phyloP scores from a whole-genome alignment of 2,888 invertebrate species.

The Cyaniris semiargus region DNA sequence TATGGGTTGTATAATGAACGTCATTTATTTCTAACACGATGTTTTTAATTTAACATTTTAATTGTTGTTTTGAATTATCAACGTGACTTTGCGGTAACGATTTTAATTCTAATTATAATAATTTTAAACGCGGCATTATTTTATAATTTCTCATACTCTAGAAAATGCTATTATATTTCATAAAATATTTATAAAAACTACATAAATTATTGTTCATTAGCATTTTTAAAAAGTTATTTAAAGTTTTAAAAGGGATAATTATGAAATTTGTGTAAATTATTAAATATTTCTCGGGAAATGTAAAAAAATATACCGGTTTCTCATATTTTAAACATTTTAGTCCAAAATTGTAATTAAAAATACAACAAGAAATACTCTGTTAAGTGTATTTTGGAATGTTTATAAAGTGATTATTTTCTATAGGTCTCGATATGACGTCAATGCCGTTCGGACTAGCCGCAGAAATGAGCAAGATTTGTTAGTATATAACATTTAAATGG shows the following conservation, averaged over 20 bases:
- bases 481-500: slow-evolving; percentile 60
- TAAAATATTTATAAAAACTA: slow-evolving; percentile 14
- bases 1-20: slow-evolving; percentile 11
- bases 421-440: slow-evolving; percentile 72
- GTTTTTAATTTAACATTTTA: slow-evolving; percentile 25
- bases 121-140: not conserved
- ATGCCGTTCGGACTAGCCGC: slow-evolving; percentile 69
- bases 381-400: not conserved
- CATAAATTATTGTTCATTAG: not conserved
- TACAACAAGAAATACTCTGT: not conserved
- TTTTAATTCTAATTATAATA: not conserved
- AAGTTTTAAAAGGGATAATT: not conserved
- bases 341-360: not conserved
- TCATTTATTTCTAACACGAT: slow-evolving; percentile 5
- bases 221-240: not conserved
- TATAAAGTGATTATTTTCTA: slow-evolving; percentile 49
- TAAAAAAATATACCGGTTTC: not conserved
- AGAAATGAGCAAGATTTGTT: slow-evolving; percentile 71
- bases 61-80: slow-evolving; percentile 23
- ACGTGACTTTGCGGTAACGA: not conserved
- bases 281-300: not conserved
- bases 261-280: not conserved
- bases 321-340: not conserved
- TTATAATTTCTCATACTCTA: not conserved
- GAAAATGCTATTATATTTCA: not conserved